Evolutionary conservation across 2,797 vertebrate species (phyloP).

Genomic region (Tangara arthus): DNA sequence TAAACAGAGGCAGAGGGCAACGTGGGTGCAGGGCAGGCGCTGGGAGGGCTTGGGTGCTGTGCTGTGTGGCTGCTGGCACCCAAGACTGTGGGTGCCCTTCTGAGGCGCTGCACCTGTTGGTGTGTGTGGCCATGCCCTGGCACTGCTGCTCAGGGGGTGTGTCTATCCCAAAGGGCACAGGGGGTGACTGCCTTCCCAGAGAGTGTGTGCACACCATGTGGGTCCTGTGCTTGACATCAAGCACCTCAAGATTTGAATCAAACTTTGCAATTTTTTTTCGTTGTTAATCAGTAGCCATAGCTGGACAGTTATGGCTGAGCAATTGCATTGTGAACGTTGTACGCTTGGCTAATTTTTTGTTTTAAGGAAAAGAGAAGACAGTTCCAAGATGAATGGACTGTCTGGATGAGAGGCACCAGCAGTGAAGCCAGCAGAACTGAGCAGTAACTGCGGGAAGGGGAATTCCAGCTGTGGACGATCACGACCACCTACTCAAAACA

Average conservation of each 20-base stretch:
- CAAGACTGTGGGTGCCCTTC: neutral
- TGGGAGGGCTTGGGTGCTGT: accelerated
- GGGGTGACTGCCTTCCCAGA: neutral
- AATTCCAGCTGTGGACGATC: neutral
- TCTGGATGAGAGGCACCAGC: neutral
- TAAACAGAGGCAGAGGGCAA: neutral
- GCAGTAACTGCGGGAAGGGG: neutral
- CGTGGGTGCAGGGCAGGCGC: accelerated
- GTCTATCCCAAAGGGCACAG: neutral
- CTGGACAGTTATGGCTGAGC: too few relatives aligned
- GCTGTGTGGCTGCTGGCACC: neutral
- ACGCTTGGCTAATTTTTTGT: neutral
- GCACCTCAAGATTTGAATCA: neutral
- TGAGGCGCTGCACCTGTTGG: neutral
- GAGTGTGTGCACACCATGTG: accelerated
- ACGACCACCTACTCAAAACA: neutral
- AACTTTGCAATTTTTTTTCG: neutral
- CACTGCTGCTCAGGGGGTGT: neutral
- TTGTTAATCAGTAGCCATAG: neutral
- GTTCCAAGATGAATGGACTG: neutral
- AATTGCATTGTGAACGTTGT: neutral
- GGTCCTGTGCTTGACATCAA: neutral
- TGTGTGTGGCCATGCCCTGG: accelerated
- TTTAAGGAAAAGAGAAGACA: neutral
- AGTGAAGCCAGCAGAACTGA: neutral